Percentiles rank a stretch among this genome's conserved stretches.
These are phyloP conservation scores for Chloroceryle amazona DNA, from an alignment of 2,797 vertebrate genomes.

Conservation along the genomic window DNA sequence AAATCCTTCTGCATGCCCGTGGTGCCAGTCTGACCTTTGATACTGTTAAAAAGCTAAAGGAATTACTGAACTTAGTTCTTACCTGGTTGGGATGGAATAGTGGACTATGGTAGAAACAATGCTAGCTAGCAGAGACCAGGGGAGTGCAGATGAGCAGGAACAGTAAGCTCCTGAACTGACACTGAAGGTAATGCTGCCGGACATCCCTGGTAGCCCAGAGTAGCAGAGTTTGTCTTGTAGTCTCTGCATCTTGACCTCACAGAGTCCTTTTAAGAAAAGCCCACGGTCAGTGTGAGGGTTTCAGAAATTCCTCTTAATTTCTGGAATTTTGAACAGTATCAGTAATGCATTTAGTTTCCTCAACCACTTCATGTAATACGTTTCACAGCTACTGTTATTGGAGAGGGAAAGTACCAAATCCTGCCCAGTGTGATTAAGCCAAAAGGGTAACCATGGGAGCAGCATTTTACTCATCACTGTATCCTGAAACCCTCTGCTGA, in stretches of 20 bases:
- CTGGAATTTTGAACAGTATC: neutral
- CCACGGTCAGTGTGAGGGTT: accelerated
- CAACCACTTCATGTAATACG: neutral
- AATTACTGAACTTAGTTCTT: neutral
- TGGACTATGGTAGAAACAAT: neutral
- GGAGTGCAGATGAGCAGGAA: neutral
- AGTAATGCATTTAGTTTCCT: neutral
- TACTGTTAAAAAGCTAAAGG: neutral
- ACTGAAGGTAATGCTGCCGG: neutral
- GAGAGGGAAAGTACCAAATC: neutral
- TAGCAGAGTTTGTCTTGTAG: neutral
- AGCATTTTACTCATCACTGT: neutral
- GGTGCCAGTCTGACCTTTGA: neutral
- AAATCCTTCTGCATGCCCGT: neutral
- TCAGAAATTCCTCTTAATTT: neutral
- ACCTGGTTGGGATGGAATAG: neutral
- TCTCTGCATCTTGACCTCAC: neutral
- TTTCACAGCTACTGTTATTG: neutral
- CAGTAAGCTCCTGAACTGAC: neutral
- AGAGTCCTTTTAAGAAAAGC: neutral
- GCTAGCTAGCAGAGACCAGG: neutral
- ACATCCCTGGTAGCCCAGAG: neutral
- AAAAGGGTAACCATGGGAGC: neutral
- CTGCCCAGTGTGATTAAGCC: neutral
- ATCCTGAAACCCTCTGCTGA: neutral